Evolutionary conservation across 2,797 vertebrate species (phyloP).

Genomic region (Echiichthys vipera): DNA sequence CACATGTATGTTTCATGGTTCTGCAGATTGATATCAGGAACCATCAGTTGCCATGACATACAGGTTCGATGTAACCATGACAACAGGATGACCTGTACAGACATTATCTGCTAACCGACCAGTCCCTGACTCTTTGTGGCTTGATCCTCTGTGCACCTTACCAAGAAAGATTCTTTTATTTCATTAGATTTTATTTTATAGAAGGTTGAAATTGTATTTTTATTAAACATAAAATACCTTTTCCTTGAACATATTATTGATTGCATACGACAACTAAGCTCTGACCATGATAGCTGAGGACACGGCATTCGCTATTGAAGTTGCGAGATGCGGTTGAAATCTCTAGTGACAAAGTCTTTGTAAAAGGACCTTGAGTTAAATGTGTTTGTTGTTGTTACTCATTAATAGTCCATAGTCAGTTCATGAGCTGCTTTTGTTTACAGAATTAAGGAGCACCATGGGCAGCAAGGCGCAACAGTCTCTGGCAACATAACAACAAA

Average conservation of each 20-base stretch:
- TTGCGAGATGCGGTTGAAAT: neutral
- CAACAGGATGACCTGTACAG: conserved; percentile 64
- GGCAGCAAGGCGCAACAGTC: neutral
- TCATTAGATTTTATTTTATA: neutral
- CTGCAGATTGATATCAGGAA: conserved; percentile 34
- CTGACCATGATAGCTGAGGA: neutral
- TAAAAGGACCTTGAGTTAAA: neutral
- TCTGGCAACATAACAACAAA: neutral
- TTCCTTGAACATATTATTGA: neutral
- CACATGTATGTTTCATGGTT: conserved; percentile 9
- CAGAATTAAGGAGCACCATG: neutral
- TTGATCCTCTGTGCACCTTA: neutral
- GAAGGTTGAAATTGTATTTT: neutral
- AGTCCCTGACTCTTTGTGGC: neutral
- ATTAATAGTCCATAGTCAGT: neutral
- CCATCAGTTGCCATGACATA: conserved; percentile 43
- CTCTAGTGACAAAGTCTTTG: neutral
- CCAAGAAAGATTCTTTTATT: neutral
- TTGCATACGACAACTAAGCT: neutral
- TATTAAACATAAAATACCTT: neutral
- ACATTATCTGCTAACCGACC: conserved; percentile 19
- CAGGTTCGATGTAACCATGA: conserved; percentile 69
- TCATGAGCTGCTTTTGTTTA: conserved; percentile 1
- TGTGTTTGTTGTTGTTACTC: neutral
- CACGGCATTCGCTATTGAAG: neutral